Conservation (phyloP, 2,797 vertebrate species). For the Monodelphis domestica region DNA sequence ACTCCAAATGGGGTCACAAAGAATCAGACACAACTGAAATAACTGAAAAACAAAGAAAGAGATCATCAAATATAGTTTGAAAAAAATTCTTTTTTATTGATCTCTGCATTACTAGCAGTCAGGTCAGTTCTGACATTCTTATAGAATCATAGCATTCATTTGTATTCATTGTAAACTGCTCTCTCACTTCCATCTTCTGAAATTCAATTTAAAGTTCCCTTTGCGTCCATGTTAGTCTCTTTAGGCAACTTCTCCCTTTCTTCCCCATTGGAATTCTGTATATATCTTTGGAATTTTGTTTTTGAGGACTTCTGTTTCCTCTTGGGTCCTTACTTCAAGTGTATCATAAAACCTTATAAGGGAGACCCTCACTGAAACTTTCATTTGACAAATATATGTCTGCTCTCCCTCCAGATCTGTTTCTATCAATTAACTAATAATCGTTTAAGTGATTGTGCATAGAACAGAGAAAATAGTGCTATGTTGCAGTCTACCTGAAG, state of each 20-base stretch:
- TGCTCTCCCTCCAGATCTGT: not conserved
- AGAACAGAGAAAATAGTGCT: no score
- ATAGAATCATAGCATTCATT: not conserved
- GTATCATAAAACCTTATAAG: not conserved
- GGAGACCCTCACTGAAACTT: not conserved
- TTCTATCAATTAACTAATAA: not conserved
- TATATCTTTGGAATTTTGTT: not conserved
- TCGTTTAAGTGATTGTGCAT: not conserved
- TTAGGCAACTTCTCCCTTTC: not conserved
- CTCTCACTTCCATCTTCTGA: not conserved
- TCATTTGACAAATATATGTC: not conserved
- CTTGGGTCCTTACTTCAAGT: not conserved
- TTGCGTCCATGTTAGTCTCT: not conserved
- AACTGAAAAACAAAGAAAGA: no score
- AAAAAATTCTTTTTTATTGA: no score
- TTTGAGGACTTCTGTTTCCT: not conserved
- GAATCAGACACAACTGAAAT: no score
- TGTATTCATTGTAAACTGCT: not conserved
- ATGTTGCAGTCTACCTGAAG: not conserved
- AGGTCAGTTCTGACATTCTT: not conserved
- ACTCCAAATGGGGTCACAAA: no score
- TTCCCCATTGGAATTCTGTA: not conserved
- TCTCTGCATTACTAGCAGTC: not conserved
- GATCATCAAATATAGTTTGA: no score
- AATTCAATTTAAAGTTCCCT: not conserved